Percentiles rank a stretch among this genome's conserved stretches.
Conservation (phyloP, 2,797 vertebrate species). For the Ataeniobius toweri region DNA sequence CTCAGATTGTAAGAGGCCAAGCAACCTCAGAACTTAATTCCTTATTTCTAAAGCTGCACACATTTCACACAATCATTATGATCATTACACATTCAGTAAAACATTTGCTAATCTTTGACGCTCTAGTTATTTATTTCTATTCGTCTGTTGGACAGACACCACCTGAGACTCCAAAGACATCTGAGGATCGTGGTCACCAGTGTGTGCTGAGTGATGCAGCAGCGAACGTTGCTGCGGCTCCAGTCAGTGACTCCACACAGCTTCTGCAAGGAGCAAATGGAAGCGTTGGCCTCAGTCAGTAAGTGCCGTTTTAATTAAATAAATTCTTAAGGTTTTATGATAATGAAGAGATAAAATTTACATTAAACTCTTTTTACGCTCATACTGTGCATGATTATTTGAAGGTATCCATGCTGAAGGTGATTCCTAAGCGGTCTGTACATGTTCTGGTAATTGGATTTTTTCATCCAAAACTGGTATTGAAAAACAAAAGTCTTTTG, state of each 20-base stretch:
- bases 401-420: background rate
- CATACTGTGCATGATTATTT: background rate
- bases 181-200: slow-evolving; percentile 85
- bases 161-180: slow-evolving; percentile 88
- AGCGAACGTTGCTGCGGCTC: slow-evolving; percentile 80
- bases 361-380: background rate
- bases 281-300: slow-evolving; percentile 89
- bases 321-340: background rate
- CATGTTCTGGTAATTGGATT: background rate
- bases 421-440: background rate
- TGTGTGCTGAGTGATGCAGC: slow-evolving; percentile 87
- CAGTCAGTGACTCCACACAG: slow-evolving; percentile 86
- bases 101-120: background rate
- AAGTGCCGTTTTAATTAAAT: slow-evolving; percentile 32
- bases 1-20: slow-evolving; percentile 55
- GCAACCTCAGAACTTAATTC: slow-evolving; percentile 1
- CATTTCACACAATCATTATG: background rate
- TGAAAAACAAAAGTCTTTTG: background rate
- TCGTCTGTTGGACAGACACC: slow-evolving; percentile 79
- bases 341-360: no score
- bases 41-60: background rate
- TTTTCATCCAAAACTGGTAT: background rate
- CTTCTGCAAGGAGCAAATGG: slow-evolving; percentile 86
- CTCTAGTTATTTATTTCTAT: background rate
- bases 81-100: background rate